These are phyloP conservation scores for Seira sanloemensis DNA, from an alignment of 2,888 invertebrate species.

Conservation along the genomic window DNA sequence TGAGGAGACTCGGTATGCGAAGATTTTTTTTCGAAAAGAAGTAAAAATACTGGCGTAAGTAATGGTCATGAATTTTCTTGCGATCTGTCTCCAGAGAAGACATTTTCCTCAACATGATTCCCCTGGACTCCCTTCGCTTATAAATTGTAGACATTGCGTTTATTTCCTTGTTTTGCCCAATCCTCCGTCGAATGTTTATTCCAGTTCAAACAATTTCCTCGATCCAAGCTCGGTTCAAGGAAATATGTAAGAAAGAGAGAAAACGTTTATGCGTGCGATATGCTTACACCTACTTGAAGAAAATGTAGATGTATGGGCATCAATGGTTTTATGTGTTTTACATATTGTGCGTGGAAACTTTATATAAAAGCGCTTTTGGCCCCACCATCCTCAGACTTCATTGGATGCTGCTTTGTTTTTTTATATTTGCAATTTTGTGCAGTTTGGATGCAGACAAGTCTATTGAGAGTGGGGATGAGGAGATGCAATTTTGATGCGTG, in stretches of 20 bases:
- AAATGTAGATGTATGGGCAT: neutral
- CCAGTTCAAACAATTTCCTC: neutral
- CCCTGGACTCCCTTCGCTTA: constrained; percentile 49
- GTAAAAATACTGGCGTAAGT: too few species aligned
- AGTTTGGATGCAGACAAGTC: neutral
- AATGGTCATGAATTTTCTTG: constrained; percentile 60
- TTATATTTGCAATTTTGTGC: neutral
- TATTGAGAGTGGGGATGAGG: neutral
- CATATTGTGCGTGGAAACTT: neutral
- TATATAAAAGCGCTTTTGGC: neutral
- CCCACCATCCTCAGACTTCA: too few species aligned
- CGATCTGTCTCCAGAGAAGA: constrained; percentile 60
- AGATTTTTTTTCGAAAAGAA: too few species aligned
- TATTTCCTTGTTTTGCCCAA: neutral
- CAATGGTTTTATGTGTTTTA: neutral
- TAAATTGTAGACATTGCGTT: neutral
- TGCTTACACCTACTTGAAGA: neutral
- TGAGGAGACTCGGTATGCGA: too few species aligned
- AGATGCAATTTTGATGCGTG: neutral
- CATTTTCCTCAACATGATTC: constrained; percentile 46
- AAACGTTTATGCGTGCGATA: neutral
- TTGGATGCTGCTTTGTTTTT: neutral
- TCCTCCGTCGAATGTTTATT: too few species aligned
- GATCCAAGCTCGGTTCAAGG: too few species aligned
- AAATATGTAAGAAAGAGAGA: too few species aligned